phyloP scores from a whole-genome alignment of 1,140 invertebrate genomes.

The Tetragonula clypearis region DNA sequence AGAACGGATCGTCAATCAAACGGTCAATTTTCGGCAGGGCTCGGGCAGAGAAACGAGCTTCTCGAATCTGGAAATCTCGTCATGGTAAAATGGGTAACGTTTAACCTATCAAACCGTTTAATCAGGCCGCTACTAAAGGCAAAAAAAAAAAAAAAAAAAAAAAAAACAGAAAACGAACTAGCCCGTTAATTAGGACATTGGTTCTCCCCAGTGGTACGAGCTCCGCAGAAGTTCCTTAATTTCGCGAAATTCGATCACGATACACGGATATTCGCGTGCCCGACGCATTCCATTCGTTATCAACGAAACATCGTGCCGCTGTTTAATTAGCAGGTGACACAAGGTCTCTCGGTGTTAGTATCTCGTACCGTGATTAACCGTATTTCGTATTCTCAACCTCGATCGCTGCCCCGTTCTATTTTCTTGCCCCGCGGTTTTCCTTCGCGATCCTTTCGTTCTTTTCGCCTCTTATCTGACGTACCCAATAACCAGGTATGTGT shows the following conservation, averaged over 20 bases:
- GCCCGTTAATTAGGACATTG: not conserved
- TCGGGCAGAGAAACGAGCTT: not conserved
- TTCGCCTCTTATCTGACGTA: slow-evolving; percentile 50
- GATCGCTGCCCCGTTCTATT: not conserved
- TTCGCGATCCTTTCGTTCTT: slow-evolving; percentile 28
- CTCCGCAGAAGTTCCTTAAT: not conserved
- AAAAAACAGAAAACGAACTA: not conserved
- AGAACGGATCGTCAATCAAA: not conserved
- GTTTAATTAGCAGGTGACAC: slow-evolving; percentile 40
- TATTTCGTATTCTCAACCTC: not conserved
- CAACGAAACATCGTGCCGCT: not conserved
- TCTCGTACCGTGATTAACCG: slow-evolving; percentile 2
- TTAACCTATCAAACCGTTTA: not conserved
- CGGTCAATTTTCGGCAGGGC: not conserved
- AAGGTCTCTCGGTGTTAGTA: not conserved
- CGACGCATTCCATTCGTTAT: not conserved
- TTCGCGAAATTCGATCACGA: slow-evolving; percentile 29
- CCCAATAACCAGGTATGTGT: slow-evolving; percentile 56
- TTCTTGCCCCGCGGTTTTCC: not conserved
- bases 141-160: too few relatives aligned
- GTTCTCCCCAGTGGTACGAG: not conserved
- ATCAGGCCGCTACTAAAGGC: not conserved
- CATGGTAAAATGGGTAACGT: not conserved
- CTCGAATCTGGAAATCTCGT: not conserved
- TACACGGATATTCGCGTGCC: slow-evolving; percentile 24